Percentiles rank a stretch among this genome's conserved stretches.
phyloP scores from a whole-genome alignment of 2,797 vertebrate genomes.

The Poeciliopsis turneri region DNA sequence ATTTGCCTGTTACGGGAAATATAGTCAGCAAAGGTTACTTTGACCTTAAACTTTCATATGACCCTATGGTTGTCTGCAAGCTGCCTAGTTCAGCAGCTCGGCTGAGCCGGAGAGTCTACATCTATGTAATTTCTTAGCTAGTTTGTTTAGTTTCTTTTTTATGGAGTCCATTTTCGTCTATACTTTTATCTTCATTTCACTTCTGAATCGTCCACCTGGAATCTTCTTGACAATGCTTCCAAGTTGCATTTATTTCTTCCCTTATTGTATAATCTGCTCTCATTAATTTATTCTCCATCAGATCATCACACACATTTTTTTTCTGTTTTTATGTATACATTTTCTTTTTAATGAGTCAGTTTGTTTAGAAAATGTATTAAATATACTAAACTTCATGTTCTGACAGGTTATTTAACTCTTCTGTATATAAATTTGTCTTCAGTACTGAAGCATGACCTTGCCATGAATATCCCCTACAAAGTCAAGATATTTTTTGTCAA shows the following conservation, averaged over 20 bases:
- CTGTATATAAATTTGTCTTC: background rate
- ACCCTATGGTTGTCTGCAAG: background rate
- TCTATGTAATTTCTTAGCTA: background rate
- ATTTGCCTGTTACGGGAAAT: constrained; percentile 3
- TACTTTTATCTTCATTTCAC: background rate
- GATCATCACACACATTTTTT: background rate
- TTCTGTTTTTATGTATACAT: background rate
- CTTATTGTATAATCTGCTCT: background rate
- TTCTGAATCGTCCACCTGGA: background rate
- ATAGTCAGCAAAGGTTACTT: background rate
- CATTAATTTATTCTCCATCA: background rate
- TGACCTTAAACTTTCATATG: background rate
- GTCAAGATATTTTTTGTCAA: background rate
- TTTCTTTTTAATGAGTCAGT: background rate
- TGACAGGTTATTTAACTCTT: background rate
- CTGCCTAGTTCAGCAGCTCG: background rate
- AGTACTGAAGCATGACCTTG: background rate
- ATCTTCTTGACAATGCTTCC: background rate
- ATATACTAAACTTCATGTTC: background rate
- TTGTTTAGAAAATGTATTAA: background rate
- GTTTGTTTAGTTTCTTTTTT: background rate
- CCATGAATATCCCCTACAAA: background rate
- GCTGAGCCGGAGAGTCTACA: background rate
- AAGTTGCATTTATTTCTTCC: background rate
- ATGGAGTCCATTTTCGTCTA: background rate